phyloP scores from a whole-genome alignment of 2,113 vertebrate species.

The Microcebus jonahi region DNA sequence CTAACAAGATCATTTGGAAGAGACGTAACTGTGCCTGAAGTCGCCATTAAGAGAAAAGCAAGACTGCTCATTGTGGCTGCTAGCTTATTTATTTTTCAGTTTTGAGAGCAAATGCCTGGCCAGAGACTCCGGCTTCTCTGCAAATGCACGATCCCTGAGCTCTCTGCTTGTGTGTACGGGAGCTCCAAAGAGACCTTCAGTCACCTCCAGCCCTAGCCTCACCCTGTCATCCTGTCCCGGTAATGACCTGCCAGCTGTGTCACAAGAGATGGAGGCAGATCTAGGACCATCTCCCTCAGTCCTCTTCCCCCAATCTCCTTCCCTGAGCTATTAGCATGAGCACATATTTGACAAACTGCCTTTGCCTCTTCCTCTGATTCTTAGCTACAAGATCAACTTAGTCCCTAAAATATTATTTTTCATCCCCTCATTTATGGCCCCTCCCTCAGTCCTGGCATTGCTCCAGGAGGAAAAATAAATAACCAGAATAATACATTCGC shows the following conservation, averaged over 20 bases:
- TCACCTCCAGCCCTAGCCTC: accelerated
- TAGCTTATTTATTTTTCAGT: not conserved
- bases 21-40: not conserved
- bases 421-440: no score
- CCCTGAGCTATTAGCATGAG: no score
- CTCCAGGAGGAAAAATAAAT: not conserved
- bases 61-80: not conserved
- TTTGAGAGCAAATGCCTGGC: not conserved
- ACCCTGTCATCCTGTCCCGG: not conserved
- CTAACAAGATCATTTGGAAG: not conserved
- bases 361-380: not conserved
- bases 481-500: not conserved
- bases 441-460: not conserved
- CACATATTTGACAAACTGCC: not conserved
- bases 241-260: not conserved
- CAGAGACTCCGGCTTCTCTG: not conserved
- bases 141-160: accelerated
- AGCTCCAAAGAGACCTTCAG: no score
- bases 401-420: not conserved
- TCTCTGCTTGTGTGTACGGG: not conserved
- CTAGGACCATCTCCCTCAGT: not conserved
- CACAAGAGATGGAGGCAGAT: not conserved
- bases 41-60: not conserved
- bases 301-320: accelerated
- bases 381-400: not conserved